phyloP scores from a whole-genome alignment of 2,113 vertebrate species.

The Enhydra lutris region DNA sequence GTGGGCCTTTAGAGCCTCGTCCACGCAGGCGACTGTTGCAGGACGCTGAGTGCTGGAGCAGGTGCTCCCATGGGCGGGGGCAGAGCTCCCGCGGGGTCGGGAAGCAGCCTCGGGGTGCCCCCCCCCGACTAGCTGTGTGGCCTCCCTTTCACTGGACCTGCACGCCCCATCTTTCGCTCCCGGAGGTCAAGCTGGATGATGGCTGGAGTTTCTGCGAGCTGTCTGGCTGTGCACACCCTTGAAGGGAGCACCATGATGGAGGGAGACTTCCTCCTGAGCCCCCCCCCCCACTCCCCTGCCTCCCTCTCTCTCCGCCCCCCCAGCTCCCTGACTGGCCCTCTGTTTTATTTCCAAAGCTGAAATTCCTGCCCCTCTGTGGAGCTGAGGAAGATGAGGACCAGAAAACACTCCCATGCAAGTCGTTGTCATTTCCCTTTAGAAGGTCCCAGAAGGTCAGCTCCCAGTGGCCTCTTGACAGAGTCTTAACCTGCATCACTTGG shows the following conservation, averaged over 20 bases:
- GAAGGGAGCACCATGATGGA: background rate
- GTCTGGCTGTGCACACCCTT: background rate
- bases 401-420: background rate
- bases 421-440: background rate
- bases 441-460: conserved; percentile 46
- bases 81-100: background rate
- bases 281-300: background rate
- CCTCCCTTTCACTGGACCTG: background rate
- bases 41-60: background rate
- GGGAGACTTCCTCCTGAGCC: background rate
- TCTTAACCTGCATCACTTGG: background rate
- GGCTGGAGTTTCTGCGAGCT: background rate
- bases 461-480: background rate
- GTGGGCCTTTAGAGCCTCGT: background rate
- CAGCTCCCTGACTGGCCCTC: background rate
- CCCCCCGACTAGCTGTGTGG: background rate
- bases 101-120: background rate
- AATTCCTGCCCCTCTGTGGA: background rate
- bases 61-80: background rate
- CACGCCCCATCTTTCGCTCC: background rate
- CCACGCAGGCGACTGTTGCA: conserved; percentile 51
- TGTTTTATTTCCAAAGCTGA: background rate
- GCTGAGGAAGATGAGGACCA: background rate
- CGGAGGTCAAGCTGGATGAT: background rate
- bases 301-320: background rate